Base-by-base conservation (phyloP, 1,140 invertebrate species). In the Drosophila seguyi region DNA sequence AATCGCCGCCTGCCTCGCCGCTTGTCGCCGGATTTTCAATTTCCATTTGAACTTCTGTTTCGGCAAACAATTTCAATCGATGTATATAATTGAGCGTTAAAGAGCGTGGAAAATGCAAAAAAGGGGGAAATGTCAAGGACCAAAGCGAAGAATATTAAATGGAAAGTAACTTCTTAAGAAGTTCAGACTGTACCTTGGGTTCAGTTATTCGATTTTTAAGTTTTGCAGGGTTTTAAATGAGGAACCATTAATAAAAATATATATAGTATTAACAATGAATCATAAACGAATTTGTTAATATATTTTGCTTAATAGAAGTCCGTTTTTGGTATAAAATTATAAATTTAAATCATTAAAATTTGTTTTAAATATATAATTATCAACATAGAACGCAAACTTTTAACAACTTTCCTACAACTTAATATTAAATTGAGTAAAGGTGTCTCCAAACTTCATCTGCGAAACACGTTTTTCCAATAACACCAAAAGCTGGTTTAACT, bases 21-120 rank as follows among this genome's bases (percentile, higher is more conserved):
- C 68, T 71, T 48, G 66, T 71, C 52, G 44, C 10, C 44, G 2
- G 36, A 50, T 42, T 75, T 75, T 57, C 29, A 57, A 71, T 68
- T 67, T 47, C 8, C 44, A 69, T 76, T 61, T 56, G 16, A 71
- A 48, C 29, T 53, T 58, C 39, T 31, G 20, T 71, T 50, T 47
- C 66, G 58, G 47, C 14, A 78, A 71, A 77, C 62, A 55, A 66
- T 85, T 69, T 83, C 47, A 77, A 88, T 87, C 72, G 72, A 84
- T 47, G 75, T 78, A 59, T 48, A 75, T 79, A 82, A 82, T 86
- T 79, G 39, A 68, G 75, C 47, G 62, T 62, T 55, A 67, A 66
- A 59, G 38, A 76, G 52, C 22, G 68, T 79, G 61, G 47, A 75
- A 76, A 75, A 68, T 72, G 55, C 25, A 25, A 25, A n/a, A 20